Evolutionary conservation across 2,888 invertebrate species (phyloP), one percentile per base, ranked within the genome.

Genomic region (Subacronicta megacephala): DNA sequence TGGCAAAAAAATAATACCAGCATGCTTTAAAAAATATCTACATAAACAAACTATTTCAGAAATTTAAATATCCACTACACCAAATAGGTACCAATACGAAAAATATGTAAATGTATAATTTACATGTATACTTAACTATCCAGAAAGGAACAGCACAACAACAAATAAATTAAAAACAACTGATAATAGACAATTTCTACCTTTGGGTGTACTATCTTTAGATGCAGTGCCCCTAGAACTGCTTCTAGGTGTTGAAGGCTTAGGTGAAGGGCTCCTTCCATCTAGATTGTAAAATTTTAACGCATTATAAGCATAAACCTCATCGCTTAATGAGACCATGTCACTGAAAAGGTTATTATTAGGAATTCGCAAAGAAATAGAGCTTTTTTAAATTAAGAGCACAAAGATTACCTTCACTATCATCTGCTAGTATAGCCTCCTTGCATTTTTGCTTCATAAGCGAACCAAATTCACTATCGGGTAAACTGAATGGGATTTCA

Each of bases 391-490:
- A 29, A 40, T 31, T 41, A 36, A 15, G 38, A 59, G 47, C 33
- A 49, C n/a, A 33, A 52, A n/a, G 4, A 17, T 67, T 85, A 91
- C 93, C 94, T 88, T 93, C 94, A 67, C 81, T 87, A 40, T 93
- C 93, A n/a, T 93, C 92, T 10, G 82, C 83, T 26, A 84, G 38
- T 54, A 84, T 77, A 29, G 82, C 84, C 12, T 95, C 95, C 68
- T 94, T 95, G 66, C 93, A 94, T 67, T 95, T 95, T 53, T 94
- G 93, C 75, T 95, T 95, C 59, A 95, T 93, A 15, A 95, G 75
- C 15, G 86, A 83, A 3, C 94, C 92, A 80, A 94, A 96, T 54
- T 96, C 96, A 60, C 78, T 90, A 47, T 95, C 95, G 0, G 96
- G 95, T 31, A 96, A 83, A 63, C 84, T 85, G 69, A 96, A 96